Evolutionary conservation across 2,113 vertebrate species (phyloP), one percentile per base, ranked within the genome.

Genomic region (Tachuris rubrigastra): DNA sequence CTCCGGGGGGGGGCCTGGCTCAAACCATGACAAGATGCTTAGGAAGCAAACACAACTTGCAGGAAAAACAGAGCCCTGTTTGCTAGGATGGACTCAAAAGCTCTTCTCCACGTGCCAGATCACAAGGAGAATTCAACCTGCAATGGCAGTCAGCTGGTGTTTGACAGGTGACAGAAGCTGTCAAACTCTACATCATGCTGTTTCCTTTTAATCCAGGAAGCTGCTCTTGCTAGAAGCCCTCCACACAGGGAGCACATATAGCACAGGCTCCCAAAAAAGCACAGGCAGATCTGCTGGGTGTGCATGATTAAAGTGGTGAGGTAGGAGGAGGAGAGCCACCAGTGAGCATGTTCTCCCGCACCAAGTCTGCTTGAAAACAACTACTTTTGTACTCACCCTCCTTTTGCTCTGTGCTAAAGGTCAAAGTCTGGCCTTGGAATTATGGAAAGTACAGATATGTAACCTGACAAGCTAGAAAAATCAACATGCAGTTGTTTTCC

Each of bases 121-220:
- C 22, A 33, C 1, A 2, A 92, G 16, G 4, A 60, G 22, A 52
- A 53, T 28, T 22, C 53, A 69, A 62, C 37, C 16, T n/a, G 69
- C 73, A 53, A n/a, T 4, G 22, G 11, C 68, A 76, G 23, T 42
- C 5, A 10, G 23, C 31, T 7, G 8, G 20, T 33, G n/a, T 30
- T 7, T 35, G 23, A 79, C 15, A 59, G 44, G 39, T 8, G 8
- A 65, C 55, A 93, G 44, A 56, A 88, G 63, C 37, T 77, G 41
- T 42, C 4, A 2, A 74, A 71, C 19, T 47, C 55, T 7, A 27
- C 28, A 39, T 23, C 9, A 3, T 2, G 1, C 1, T 0, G 21
- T 47, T 47, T 66, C 49, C 24, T 49, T 62, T 39, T 12, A 69
- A 47, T 58, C 31, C 1, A 0, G 9, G 1, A 89, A 76, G 41